A percentile compares a stretch with the other conserved stretches of the same genome.
phyloP scores from a whole-genome alignment of 2,888 invertebrate genomes.

The Phengaris arion region DNA sequence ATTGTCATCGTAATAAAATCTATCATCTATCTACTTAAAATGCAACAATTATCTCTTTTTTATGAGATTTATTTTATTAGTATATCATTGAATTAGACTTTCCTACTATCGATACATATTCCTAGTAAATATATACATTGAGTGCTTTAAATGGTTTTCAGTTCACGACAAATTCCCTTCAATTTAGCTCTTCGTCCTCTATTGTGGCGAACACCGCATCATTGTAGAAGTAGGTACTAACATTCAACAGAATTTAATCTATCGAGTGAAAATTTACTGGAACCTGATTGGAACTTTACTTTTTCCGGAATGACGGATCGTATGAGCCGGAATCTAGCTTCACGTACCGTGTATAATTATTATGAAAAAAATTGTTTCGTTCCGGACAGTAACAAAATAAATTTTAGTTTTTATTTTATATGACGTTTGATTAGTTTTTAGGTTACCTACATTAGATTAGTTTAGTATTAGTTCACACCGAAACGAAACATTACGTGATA shows the following conservation, averaged over 20 bases:
- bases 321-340: conserved; percentile 16
- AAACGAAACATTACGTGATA: too few relatives aligned
- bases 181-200: background rate
- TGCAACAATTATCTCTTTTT: too few relatives aligned
- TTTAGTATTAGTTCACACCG: too few relatives aligned
- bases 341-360: conserved; percentile 11
- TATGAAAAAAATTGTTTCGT: background rate
- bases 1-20: background rate
- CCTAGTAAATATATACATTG: too few relatives aligned
- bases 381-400: background rate
- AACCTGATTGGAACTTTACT: conserved; percentile 1
- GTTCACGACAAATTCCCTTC: background rate
- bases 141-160: background rate
- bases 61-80: too few relatives aligned
- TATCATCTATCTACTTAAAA: too few relatives aligned
- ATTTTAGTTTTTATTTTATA: background rate
- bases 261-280: conserved; percentile 13
- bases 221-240: background rate
- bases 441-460: too few relatives aligned
- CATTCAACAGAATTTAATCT: background rate
- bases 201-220: background rate
- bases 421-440: too few relatives aligned
- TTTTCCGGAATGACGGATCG: conserved; percentile 17
- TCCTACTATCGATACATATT: too few relatives aligned
- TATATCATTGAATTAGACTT: too few relatives aligned